Conservation (phyloP, 2,113 vertebrate genomes). For the Saguinus imperator region DNA sequence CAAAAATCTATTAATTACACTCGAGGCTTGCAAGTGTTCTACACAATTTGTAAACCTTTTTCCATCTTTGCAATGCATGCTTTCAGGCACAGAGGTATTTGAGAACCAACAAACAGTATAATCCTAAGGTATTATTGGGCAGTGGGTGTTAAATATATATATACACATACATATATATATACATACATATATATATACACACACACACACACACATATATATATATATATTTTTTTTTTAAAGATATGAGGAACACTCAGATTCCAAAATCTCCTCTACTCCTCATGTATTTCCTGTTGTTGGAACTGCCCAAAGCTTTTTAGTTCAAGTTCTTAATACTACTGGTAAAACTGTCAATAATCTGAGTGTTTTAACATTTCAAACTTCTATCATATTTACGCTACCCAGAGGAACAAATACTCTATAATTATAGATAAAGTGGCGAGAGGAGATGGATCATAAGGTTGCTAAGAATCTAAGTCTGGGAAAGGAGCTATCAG, state of each 20-base stretch:
- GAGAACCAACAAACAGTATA: neutral
- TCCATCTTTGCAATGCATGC: neutral
- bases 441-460: neutral
- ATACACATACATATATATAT: no score
- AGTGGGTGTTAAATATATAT: neutral
- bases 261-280: neutral
- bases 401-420: neutral
- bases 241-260: neutral
- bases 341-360: neutral
- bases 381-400: neutral
- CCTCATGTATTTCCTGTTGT: neutral
- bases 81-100: neutral
- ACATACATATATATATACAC: no score
- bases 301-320: neutral
- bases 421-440: neutral
- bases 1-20: constrained; percentile 27
- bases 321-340: neutral
- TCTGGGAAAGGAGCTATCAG: neutral
- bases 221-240: neutral
- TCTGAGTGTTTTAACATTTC: neutral
- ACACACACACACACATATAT: no score
- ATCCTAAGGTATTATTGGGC: neutral
- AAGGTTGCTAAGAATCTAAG: neutral
- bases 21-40: neutral
- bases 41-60: neutral